phyloP scores from a whole-genome alignment of 2,113 vertebrate genomes.

The Gallinago media region DNA sequence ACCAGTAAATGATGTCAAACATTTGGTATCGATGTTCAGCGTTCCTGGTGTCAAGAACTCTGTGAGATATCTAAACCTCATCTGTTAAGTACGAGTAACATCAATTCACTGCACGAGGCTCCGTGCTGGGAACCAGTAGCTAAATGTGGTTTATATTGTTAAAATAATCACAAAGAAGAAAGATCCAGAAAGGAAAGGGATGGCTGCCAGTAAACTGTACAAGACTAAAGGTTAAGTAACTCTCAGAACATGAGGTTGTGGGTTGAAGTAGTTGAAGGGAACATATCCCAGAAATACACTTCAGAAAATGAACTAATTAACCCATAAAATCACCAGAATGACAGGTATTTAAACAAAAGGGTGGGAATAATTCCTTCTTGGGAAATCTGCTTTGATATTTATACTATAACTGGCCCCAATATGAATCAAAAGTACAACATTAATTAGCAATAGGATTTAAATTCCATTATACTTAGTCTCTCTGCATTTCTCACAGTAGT shows the following conservation, averaged over 20 bases:
- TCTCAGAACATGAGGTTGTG: constrained; percentile 48
- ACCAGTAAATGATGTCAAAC: background rate
- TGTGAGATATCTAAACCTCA: background rate
- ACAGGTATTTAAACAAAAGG: constrained; percentile 42
- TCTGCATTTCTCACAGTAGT: background rate
- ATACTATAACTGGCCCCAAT: background rate
- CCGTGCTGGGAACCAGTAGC: constrained; percentile 7
- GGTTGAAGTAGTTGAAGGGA: constrained; percentile 49
- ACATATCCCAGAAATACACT: constrained; percentile 56
- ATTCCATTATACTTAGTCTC: background rate
- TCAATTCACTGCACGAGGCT: background rate
- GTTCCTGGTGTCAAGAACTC: background rate
- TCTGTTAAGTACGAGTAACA: background rate
- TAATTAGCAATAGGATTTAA: background rate
- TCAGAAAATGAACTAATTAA: constrained; percentile 62
- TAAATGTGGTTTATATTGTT: constrained; percentile 24
- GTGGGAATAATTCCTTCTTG: constrained; percentile 6
- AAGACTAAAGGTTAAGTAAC: constrained; percentile 61
- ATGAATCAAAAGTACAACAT: background rate
- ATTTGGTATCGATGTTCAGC: background rate
- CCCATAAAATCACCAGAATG: constrained; percentile 35
- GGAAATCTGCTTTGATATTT: background rate
- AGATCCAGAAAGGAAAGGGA: constrained; percentile 50
- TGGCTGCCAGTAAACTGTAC: constrained; percentile 38
- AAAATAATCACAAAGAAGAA: constrained; percentile 30